Evolutionary conservation across 1,140 invertebrate species (phyloP).

Genomic region (Trachymyrmex cornetzi): DNA sequence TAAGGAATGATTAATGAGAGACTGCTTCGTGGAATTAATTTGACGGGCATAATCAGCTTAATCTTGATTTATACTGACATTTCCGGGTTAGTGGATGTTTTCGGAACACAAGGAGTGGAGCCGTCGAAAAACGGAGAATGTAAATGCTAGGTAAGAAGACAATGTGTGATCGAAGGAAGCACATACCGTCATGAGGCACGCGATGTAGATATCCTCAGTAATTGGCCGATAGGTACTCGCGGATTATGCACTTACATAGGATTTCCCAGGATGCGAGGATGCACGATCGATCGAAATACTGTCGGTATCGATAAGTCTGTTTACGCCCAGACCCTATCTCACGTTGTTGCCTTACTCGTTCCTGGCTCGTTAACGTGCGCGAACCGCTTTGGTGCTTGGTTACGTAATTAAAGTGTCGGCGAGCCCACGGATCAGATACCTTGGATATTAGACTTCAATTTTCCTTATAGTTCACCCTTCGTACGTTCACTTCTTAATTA

Average conservation of each 20-base stretch:
- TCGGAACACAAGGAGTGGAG: neutral
- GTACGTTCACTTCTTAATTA: slow-evolving; percentile 23
- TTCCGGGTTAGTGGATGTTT: slow-evolving; percentile 20
- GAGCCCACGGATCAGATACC: slow-evolving; percentile 35
- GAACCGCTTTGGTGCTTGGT: slow-evolving; percentile 65
- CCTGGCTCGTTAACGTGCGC: slow-evolving; percentile 71
- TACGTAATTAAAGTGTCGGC: slow-evolving; percentile 69
- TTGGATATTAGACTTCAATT: slow-evolving; percentile 39
- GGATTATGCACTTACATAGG: slow-evolving; percentile 70
- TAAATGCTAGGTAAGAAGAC: slow-evolving; percentile 4
- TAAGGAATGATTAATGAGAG: slow-evolving; percentile 42
- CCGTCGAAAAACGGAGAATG: slow-evolving; percentile 11
- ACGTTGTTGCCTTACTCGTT: slow-evolving; percentile 73
- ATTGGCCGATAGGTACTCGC: slow-evolving; percentile 66
- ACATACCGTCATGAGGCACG: slow-evolving; percentile 8
- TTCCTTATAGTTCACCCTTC: slow-evolving; percentile 7
- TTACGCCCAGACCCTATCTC: slow-evolving; percentile 70
- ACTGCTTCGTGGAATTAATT: slow-evolving; percentile 16
- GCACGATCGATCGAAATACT: slow-evolving; percentile 58
- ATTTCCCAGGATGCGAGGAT: slow-evolving; percentile 52
- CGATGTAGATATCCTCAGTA: slow-evolving; percentile 54
- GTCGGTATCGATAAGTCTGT: slow-evolving; percentile 73
- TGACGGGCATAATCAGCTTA: slow-evolving; percentile 22
- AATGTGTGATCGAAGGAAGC: slow-evolving; percentile 28
- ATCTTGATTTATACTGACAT: slow-evolving; percentile 36